These are phyloP conservation scores for Colletes gigas DNA, from an alignment of 1,140 invertebrate genomes.

Conservation along the genomic window DNA sequence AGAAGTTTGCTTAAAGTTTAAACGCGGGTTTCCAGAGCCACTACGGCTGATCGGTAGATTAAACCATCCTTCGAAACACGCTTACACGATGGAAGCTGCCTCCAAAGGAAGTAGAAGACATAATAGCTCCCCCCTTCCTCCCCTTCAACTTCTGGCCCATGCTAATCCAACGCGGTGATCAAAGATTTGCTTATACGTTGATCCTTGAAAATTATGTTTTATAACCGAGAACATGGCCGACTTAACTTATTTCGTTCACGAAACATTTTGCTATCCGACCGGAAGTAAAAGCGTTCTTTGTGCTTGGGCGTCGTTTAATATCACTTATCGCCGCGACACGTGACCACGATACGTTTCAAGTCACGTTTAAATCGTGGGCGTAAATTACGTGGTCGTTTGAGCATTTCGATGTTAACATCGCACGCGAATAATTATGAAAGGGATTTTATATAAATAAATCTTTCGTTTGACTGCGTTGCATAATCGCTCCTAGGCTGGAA, in stretches of 20 bases:
- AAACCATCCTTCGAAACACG: conserved; percentile 50
- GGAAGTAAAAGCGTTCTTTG: background rate
- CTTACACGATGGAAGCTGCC: conserved; percentile 17
- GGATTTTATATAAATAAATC: background rate
- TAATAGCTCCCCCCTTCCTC: conserved; percentile 12
- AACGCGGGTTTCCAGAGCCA: conserved; percentile 32
- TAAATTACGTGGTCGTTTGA: conserved; percentile 1
- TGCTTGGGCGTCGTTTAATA: background rate
- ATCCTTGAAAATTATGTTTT: conserved; percentile 35
- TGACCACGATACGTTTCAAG: background rate
- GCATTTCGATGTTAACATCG: background rate
- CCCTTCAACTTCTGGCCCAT: background rate
- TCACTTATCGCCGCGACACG: background rate
- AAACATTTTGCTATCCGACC: background rate
- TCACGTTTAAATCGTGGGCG: background rate
- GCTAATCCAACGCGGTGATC: conserved; percentile 33
- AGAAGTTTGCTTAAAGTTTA: conserved; percentile 44
- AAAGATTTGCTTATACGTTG: conserved; percentile 37
- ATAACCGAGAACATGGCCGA: background rate
- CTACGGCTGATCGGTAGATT: conserved; percentile 51
- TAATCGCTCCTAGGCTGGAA: too few relatives aligned
- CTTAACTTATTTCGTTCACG: conserved; percentile 27
- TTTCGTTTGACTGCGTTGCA: background rate
- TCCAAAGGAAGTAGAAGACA: conserved; percentile 17
- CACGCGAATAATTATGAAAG: background rate